Percentiles rank a stretch among this genome's conserved stretches.
Evolutionary conservation across 2,888 invertebrate species (phyloP).

Genomic region (Eupithecia dodoneata): DNA sequence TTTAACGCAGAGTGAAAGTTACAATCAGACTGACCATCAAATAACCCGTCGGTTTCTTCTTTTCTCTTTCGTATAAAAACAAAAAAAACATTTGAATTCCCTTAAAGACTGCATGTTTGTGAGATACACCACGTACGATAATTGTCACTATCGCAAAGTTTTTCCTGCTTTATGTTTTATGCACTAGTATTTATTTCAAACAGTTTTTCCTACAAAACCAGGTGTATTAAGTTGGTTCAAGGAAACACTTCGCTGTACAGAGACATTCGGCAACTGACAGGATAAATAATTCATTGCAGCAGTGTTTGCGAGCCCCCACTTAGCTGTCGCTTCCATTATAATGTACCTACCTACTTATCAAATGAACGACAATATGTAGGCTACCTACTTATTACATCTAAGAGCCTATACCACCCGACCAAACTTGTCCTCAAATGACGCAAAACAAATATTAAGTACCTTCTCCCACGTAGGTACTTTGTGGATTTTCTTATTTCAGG

Average conservation of each 20-base stretch:
- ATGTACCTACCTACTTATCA: background rate
- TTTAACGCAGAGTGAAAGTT: background rate
- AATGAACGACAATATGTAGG: background rate
- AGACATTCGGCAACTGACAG: conserved; percentile 30
- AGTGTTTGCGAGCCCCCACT: conserved; percentile 33
- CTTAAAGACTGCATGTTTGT: conserved; percentile 27
- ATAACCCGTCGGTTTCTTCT: conserved; percentile 21
- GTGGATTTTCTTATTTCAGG: background rate
- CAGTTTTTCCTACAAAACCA: background rate
- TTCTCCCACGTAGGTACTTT: background rate
- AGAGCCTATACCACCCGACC: background rate
- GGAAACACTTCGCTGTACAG: conserved; percentile 25
- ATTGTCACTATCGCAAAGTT: background rate
- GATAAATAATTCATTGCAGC: conserved; percentile 27
- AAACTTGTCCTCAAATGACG: conserved; percentile 38
- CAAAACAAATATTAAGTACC: background rate
- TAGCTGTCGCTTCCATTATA: conserved; percentile 35
- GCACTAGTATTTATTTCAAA: background rate
- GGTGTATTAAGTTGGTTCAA: background rate
- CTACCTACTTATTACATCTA: background rate
- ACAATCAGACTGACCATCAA: conserved; percentile 28
- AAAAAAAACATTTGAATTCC: conserved; percentile 31
- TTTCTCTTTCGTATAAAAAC: conserved; percentile 30
- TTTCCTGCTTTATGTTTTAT: background rate
- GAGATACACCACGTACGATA: background rate